Conservation (phyloP, 2,888 invertebrate species). For the Lepidochitona cinerea region DNA sequence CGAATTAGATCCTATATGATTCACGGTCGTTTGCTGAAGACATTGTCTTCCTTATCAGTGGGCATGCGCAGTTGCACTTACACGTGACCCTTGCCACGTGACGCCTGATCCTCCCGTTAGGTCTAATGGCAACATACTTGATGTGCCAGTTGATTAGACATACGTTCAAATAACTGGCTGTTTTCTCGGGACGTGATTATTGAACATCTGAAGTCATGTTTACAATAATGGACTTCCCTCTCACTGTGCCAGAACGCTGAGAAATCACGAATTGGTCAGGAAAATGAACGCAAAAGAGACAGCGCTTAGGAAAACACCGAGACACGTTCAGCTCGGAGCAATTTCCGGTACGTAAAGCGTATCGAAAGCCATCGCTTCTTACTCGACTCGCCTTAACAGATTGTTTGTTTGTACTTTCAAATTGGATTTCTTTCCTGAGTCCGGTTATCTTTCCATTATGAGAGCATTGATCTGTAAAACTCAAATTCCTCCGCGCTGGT, state of each 20-base stretch:
- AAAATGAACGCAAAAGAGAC: conserved; percentile 6
- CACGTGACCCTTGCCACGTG: conserved; percentile 2
- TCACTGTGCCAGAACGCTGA: neutral
- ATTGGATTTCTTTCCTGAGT: conserved; percentile 8
- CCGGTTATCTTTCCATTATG: conserved; percentile 8
- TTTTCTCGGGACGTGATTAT: neutral
- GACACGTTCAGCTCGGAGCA: neutral
- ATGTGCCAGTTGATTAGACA: conserved; percentile 1
- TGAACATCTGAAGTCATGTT: conserved; percentile 6
- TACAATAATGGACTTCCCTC: conserved; percentile 7
- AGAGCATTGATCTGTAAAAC: conserved; percentile 3
- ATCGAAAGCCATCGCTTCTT: conserved; percentile 8
- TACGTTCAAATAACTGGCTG: conserved; percentile 1
- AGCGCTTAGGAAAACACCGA: conserved; percentile 3
- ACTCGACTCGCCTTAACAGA: neutral
- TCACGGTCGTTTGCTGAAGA: conserved; percentile 1
- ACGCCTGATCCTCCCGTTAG: neutral
- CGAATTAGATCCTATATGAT: conserved; percentile 3
- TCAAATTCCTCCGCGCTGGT: neutral
- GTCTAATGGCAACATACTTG: conserved; percentile 1
- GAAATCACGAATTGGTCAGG: conserved; percentile 6
- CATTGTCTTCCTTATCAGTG: neutral
- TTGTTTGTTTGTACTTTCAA: conserved; percentile 7
- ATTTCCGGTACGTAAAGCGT: neutral
- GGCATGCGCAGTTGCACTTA: neutral